Percentiles rank a stretch among this genome's conserved stretches.
These are phyloP conservation scores for Actinemys pallida DNA, from an alignment of 2,113 vertebrate genomes.

Conservation along the genomic window DNA sequence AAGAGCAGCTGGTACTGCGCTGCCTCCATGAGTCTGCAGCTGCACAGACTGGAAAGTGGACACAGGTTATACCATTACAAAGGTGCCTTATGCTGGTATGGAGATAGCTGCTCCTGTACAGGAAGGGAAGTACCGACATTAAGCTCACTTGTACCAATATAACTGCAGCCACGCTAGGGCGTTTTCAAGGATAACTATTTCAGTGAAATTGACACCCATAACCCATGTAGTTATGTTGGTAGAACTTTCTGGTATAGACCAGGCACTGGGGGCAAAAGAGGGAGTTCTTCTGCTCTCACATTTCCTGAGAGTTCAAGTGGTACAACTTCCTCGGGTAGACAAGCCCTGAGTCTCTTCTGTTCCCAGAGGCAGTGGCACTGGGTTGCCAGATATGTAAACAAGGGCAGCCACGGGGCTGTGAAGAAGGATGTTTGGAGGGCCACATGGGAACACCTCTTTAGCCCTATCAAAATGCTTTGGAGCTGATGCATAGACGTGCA, in stretches of 20 bases:
- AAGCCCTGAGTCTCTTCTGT: background rate
- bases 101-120: rapidly evolving
- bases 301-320: background rate
- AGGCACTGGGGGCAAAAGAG: no score
- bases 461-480: background rate
- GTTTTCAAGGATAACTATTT: no score
- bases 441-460: background rate
- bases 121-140: background rate
- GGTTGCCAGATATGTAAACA: background rate
- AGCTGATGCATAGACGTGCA: background rate
- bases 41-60: background rate
- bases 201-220: no score
- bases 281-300: background rate
- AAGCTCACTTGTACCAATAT: rapidly evolving
- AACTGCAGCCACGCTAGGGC: background rate
- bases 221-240: no score
- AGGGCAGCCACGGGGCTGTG: background rate
- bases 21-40: background rate
- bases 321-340: background rate
- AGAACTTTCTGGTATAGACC: no score
- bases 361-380: no score
- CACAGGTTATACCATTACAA: background rate
- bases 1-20: background rate
- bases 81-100: background rate
- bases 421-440: background rate